Evolutionary conservation across 2,888 invertebrate species (phyloP), one percentile per base, ranked within the genome.

Genomic region (Tetragonula carbonaria): DNA sequence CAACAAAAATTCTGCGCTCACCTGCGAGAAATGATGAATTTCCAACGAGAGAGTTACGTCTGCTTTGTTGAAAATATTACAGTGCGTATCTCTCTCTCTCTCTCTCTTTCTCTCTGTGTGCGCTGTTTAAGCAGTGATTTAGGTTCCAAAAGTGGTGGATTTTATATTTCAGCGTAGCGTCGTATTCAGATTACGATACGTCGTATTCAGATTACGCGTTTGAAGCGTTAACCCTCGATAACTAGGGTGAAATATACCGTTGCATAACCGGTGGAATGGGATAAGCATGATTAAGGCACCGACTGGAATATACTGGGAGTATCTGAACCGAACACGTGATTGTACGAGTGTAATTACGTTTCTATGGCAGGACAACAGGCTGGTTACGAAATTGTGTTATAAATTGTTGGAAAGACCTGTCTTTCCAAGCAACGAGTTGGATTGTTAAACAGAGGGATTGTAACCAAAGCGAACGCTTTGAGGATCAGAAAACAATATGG

Each of bases 401-500:
- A 73, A 28, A 62, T 50, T 28, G 18, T 45, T 23, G 59, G 11
- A 4, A 73, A 62, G 59, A 21, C 18, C 18, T 0, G 50, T 21
- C 8, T 21, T 8, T 8, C 45, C 38, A 6, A 38, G n/a, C 55
- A 38, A 57, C 38, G 38, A 55, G 2, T 2, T 21, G 14, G n/a
- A 16, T 14, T 73, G 45, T 45, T 45, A 50, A 28, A 18, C 28
- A 21, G 11, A 28, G 28, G 28, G 50, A n/a, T 62, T 21, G 62
- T 14, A 50, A 23, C 14, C n/a, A 18, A 28, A 50, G 23, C 33
- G 33, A 33, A 33, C 33, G 33, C 18, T 13, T 57, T 14, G 14
- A 28, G 75, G 67, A 75, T 75, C 67, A 75, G 66, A 75, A 68
- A 75, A 75, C 67, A 67, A 50, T 67, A 21, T 16, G 6, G 28